A percentile compares a stretch with the other conserved stretches of the same genome.
phyloP scores from a whole-genome alignment of 2,888 invertebrate genomes.

The Polydrusus cervinus region DNA sequence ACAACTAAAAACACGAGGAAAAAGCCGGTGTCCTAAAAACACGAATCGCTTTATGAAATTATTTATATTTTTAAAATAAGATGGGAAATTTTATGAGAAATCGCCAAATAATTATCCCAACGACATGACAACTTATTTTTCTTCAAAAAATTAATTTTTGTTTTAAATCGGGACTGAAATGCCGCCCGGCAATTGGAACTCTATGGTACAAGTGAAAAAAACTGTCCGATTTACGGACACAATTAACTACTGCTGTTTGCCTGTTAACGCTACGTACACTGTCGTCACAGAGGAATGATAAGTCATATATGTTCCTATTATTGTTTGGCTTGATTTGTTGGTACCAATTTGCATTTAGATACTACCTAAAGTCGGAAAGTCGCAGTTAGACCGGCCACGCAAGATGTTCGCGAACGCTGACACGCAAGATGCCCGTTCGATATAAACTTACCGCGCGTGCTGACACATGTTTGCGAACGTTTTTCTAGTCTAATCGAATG shows the following conservation, averaged over 20 bases:
- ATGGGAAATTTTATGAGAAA: background rate
- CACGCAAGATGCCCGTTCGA: too few species aligned
- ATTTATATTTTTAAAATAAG: background rate
- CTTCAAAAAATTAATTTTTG: background rate
- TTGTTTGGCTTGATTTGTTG: too few species aligned
- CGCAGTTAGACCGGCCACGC: too few species aligned
- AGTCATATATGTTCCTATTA: too few species aligned
- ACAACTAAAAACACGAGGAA: slow-evolving; percentile 61
- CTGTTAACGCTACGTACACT: too few species aligned
- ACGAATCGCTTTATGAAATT: background rate
- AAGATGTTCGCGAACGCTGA: too few species aligned
- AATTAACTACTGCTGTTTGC: background rate
- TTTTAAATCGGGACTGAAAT: background rate
- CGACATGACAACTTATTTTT: slow-evolving; percentile 21
- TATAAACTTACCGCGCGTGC: too few species aligned
- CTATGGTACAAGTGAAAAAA: background rate
- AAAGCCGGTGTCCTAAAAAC: slow-evolving; percentile 59
- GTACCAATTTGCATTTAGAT: too few species aligned
- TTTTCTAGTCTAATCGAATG: too few species aligned
- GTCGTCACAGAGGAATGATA: too few species aligned
- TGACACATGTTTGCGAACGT: too few species aligned
- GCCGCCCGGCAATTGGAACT: background rate
- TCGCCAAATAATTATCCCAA: slow-evolving; percentile 16
- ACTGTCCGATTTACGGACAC: background rate
- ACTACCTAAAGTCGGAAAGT: too few species aligned